These are phyloP conservation scores for Gymnocypris eckloni DNA, from an alignment of 2,797 vertebrate species.

Conservation along the genomic window DNA sequence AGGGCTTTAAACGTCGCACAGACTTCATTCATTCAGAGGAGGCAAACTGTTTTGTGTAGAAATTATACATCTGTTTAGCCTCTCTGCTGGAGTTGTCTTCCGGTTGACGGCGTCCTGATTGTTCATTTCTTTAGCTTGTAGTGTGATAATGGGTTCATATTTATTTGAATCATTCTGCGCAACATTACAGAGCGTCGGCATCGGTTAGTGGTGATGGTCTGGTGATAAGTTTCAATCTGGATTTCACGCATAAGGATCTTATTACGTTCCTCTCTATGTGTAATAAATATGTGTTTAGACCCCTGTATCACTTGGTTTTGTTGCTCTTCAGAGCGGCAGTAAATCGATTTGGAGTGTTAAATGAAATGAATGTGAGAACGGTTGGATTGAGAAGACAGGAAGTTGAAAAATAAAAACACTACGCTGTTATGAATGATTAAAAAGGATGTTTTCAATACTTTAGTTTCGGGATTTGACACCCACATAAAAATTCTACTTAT, in stretches of 20 bases:
- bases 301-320: constrained; percentile 64
- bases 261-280: constrained; percentile 67
- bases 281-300: constrained; percentile 75
- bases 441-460: neutral
- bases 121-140: constrained; percentile 68
- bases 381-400: constrained; percentile 40
- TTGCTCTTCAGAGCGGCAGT: constrained; percentile 56
- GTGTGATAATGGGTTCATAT: constrained; percentile 71
- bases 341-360: constrained; percentile 65
- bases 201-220: constrained; percentile 59
- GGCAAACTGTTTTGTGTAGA: constrained; percentile 70
- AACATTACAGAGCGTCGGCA: constrained; percentile 54
- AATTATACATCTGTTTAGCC: constrained; percentile 74
- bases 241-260: constrained; percentile 75
- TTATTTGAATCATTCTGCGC: constrained; percentile 66
- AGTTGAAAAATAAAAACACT: constrained; percentile 20
- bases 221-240: constrained; percentile 72
- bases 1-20: constrained; percentile 54
- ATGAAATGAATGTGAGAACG: constrained; percentile 66
- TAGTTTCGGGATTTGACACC: neutral
- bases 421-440: neutral
- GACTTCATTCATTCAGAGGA: constrained; percentile 61
- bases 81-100: constrained; percentile 70
- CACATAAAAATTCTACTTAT: neutral
- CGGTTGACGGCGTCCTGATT: constrained; percentile 59